Evolutionary conservation across 2,113 vertebrate genomes (phyloP), one percentile per base, ranked within the genome.

Genomic region (Dromas ardeola): DNA sequence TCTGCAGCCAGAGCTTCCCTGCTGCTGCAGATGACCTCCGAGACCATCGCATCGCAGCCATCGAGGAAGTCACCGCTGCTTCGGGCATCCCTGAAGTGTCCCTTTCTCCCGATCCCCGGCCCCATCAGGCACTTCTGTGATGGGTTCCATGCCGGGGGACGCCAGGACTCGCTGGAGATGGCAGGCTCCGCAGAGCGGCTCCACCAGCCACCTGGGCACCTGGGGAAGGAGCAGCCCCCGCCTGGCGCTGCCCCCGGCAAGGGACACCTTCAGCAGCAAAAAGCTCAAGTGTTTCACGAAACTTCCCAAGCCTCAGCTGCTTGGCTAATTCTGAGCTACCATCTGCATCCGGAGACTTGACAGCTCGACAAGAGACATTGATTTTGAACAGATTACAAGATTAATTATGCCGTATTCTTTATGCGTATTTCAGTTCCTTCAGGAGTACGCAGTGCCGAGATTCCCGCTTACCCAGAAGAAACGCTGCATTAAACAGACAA

Each of bases 341-440:
- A 62, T 45, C 93, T 96, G 95, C 73, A 89, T 38, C 91, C 18
- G 8, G 86, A 95, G 66, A 59, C 69, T 47, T 20, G n/a, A 81
- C 77, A 69, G 66, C 84, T 87, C n/a, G 12, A 90, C 89, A 73
- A 91, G 81, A 96, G 84, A 38, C 81, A 38, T 6, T 87, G 96
- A 97, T 95, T 95, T 76, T 15, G 34, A 87, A 27, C 78, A 84
- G 66, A 93, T 91, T 72, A 92, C 78, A 45, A 22, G 78, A 97
- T 73, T 82, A 94, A 95, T 95, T 87, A 89, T 38, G 66, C 86
- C 78, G 10, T 23, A 58, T 47, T 62, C 81, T 85, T 70, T 29
- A 43, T 1, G 34, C 5, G 9, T 10, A 21, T 74, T 52, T 63
- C 88, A 49, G 71, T 13, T 89, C 86, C 88, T 93, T 81, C 34